These are phyloP conservation scores for Patella caerulea DNA, from an alignment of 2,888 invertebrate genomes.

Conservation along the genomic window DNA sequence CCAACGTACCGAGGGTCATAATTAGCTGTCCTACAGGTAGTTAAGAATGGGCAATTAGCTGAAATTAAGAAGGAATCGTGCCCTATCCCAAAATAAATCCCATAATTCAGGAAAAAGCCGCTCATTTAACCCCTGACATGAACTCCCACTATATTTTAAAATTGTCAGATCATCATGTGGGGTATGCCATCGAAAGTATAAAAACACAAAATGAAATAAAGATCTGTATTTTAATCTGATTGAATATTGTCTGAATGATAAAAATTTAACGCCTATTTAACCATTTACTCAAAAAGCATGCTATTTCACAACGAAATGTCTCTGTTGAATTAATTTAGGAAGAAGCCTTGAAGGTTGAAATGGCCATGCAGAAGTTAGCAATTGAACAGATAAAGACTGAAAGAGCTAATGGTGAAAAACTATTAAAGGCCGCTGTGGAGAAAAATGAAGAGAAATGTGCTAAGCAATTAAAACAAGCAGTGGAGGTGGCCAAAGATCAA, in stretches of 20 bases:
- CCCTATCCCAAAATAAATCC: too few relatives aligned
- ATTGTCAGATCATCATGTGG: too few relatives aligned
- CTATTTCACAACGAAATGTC: not conserved
- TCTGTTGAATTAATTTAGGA: constrained; percentile 44
- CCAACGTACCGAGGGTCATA: too few relatives aligned
- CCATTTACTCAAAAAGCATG: not conserved
- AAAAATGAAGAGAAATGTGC: constrained; percentile 45
- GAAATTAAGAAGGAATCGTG: too few relatives aligned
- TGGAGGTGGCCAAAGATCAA: constrained; percentile 48
- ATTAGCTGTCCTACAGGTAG: too few relatives aligned
- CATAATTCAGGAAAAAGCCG: too few relatives aligned
- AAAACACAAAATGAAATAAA: too few relatives aligned
- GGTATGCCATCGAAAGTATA: too few relatives aligned
- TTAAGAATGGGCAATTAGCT: too few relatives aligned
- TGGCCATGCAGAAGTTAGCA: constrained; percentile 62
- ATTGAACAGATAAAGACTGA: constrained; percentile 60
- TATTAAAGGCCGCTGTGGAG: constrained; percentile 46
- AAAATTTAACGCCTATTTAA: not conserved
- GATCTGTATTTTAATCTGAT: too few relatives aligned
- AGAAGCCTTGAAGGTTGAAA: constrained; percentile 59
- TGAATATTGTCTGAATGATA: not conserved
- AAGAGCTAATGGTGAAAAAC: constrained; percentile 48
- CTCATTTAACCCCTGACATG: too few relatives aligned
- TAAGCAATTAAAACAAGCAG: constrained; percentile 46
- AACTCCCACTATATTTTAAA: too few relatives aligned